Percentiles rank a stretch among this genome's conserved stretches.
These are phyloP conservation scores for Melanotaenia nigrans DNA, from an alignment of 2,797 vertebrate genomes.

Conservation along the genomic window DNA sequence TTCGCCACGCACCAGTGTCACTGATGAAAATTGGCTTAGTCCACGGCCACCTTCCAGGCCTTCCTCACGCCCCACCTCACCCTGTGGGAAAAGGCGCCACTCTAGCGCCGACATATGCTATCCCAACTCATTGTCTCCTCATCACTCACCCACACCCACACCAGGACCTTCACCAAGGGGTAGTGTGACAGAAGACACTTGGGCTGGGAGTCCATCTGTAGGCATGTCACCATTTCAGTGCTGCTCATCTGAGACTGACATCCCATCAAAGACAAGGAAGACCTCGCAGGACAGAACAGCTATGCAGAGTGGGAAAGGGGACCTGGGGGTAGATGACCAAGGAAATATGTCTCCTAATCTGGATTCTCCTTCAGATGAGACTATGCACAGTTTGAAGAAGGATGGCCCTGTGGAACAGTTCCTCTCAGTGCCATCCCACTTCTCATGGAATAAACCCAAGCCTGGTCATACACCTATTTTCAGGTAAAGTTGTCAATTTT, in stretches of 20 bases:
- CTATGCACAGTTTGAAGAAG: slow-evolving; percentile 90
- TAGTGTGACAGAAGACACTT: slow-evolving; percentile 96
- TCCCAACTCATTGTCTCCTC: slow-evolving; percentile 89
- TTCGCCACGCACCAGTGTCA: slow-evolving; percentile 96
- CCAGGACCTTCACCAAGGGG: slow-evolving; percentile 95
- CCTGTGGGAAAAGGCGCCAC: slow-evolving; percentile 96
- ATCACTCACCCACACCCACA: slow-evolving; percentile 95
- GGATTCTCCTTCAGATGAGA: slow-evolving; percentile 91
- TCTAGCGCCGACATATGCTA: slow-evolving; percentile 98
- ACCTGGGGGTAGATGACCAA: slow-evolving; percentile 89
- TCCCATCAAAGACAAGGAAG: slow-evolving; percentile 97
- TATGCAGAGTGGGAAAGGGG: slow-evolving; percentile 88
- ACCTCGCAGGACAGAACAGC: slow-evolving; percentile 94
- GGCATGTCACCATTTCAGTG: slow-evolving; percentile 92
- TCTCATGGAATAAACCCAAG: slow-evolving; percentile 99
- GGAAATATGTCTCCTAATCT: slow-evolving; percentile 88
- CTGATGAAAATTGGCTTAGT: slow-evolving; percentile 99
- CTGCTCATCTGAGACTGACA: slow-evolving; percentile 92
- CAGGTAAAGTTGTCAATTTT: slow-evolving; percentile 84
- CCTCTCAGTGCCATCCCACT: slow-evolving; percentile 96
- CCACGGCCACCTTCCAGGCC: slow-evolving; percentile 94
- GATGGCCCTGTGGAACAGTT: slow-evolving; percentile 94
- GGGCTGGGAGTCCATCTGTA: slow-evolving; percentile 87
- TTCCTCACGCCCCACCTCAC: slow-evolving; percentile 95
- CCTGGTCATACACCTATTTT: slow-evolving; percentile 97